phyloP scores from a whole-genome alignment of 2,113 vertebrate genomes.

The Megaleporinus macrocephalus region DNA sequence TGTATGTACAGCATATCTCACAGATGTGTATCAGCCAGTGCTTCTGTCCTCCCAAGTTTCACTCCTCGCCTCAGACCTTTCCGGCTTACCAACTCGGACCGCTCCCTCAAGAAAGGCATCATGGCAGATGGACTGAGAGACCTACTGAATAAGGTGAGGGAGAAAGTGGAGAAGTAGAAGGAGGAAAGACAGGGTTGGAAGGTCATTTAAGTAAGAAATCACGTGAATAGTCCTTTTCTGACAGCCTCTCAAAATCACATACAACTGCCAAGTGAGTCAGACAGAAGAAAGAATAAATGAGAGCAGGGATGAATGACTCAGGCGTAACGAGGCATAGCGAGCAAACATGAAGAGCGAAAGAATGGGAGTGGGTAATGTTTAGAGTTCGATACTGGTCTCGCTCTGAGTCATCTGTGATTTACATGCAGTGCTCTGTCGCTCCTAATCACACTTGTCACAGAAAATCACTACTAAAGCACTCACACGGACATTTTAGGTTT shows the following conservation, averaged over 20 bases:
- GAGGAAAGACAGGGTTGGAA: neutral
- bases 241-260: conserved; percentile 20
- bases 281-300: conserved; percentile 24
- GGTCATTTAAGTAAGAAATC: conserved; percentile 4
- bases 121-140: conserved; percentile 77
- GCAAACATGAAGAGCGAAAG: neutral
- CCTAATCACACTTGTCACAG: neutral
- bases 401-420: conserved; percentile 10
- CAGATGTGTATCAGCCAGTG: conserved; percentile 45
- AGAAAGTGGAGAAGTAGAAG: neutral
- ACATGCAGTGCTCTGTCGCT: neutral
- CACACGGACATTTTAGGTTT: neutral
- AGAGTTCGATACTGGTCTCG: neutral
- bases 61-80: conserved; percentile 74
- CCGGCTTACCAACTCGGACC: conserved; percentile 82
- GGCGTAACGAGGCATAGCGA: neutral
- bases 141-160: conserved; percentile 84
- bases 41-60: conserved; percentile 44
- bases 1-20: conserved; percentile 34
- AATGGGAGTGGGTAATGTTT: neutral
- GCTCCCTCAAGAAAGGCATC: conserved; percentile 82
- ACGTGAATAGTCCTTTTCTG: conserved; percentile 25
- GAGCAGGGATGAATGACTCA: conserved; percentile 21
- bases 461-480: neutral
- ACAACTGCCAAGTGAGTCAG: conserved; percentile 25